Evolutionary conservation across 2,888 invertebrate genomes (phyloP).

Genomic region (Synanthedon formicaeformis): DNA sequence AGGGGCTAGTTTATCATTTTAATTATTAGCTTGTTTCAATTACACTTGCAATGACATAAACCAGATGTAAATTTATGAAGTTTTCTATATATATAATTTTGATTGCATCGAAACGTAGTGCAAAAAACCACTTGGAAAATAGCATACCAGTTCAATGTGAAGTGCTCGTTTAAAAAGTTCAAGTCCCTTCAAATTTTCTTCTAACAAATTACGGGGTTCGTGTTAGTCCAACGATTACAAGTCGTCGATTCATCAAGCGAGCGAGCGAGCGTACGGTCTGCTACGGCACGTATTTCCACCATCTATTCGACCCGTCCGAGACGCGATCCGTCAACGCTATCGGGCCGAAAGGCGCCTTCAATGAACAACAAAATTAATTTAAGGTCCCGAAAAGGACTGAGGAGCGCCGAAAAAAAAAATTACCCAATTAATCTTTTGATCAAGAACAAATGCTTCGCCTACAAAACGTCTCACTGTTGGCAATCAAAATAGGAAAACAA

Average conservation of each 20-base stretch:
- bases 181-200: conserved; percentile 8
- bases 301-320: conserved; percentile 51
- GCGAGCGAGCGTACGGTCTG: conserved; percentile 21
- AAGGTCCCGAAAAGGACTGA: background rate
- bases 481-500: background rate
- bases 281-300: conserved; percentile 52
- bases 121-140: too few relatives aligned
- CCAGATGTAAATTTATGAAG: too few relatives aligned
- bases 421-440: background rate
- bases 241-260: conserved; percentile 56
- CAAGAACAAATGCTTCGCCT: background rate
- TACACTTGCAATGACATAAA: too few relatives aligned
- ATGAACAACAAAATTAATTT: conserved; percentile 54
- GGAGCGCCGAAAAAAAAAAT: background rate
- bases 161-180: conserved; percentile 5
- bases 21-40: too few relatives aligned
- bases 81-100: too few relatives aligned
- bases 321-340: conserved; percentile 59
- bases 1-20: too few relatives aligned
- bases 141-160: too few relatives aligned
- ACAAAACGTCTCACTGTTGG: background rate
- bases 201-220: conserved; percentile 52
- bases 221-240: conserved; percentile 64
- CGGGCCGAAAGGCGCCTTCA: conserved; percentile 38
- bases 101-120: too few relatives aligned